Evolutionary conservation across 2,797 vertebrate genomes (phyloP).

Genomic region (Podarcis siculus): DNA sequence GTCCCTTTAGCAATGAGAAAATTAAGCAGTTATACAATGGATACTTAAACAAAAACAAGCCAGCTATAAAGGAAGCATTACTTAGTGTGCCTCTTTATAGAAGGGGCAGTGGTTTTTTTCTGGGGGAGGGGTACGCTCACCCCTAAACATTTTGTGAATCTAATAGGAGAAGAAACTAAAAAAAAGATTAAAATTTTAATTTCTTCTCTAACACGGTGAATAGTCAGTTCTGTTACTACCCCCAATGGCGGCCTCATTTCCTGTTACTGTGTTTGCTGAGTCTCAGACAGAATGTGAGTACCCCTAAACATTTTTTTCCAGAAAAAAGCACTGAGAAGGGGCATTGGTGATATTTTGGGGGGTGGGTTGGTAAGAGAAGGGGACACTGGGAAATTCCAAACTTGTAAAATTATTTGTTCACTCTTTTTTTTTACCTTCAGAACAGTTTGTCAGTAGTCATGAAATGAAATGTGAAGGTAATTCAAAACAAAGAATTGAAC

Average conservation of each 20-base stretch:
- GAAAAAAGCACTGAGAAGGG: no score
- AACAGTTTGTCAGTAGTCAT: constrained; percentile 27
- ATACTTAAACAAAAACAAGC: constrained; percentile 8
- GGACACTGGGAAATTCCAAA: constrained; percentile 20
- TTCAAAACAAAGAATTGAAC: constrained; percentile 41
- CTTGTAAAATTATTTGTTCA: constrained; percentile 23
- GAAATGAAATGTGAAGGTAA: constrained; percentile 38
- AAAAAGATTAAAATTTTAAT: no score
- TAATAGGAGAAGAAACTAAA: no score
- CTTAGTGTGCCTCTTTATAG: constrained; percentile 44
- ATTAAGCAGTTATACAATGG: constrained; percentile 31
- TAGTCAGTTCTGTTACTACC: no score
- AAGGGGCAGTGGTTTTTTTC: background rate
- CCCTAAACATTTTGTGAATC: no score
- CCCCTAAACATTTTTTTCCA: no score
- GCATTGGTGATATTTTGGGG: no score
- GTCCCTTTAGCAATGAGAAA: constrained; percentile 34
- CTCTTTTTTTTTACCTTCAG: background rate
- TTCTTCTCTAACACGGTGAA: no score
- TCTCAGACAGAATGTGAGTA: no score
- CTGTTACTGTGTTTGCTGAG: no score
- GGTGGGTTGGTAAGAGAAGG: no score
- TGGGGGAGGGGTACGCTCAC: background rate
- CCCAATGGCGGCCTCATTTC: no score
- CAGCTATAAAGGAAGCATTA: background rate